Evolutionary conservation across 1,140 invertebrate genomes (phyloP), one percentile per base, ranked within the genome.

Genomic region (Pogonomyrmex barbatus): DNA sequence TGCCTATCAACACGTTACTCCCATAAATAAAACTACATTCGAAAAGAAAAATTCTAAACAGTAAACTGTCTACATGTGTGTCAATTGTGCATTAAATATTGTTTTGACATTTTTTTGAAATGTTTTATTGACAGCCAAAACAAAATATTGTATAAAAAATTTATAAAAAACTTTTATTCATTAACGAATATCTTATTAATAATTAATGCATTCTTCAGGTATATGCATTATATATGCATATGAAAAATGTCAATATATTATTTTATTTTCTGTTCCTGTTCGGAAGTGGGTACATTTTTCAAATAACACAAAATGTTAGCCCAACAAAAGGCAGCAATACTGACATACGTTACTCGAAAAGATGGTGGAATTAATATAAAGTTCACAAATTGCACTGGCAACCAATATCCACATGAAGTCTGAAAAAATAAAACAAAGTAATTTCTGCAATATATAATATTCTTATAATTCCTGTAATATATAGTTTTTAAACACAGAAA

Each of bases 231-330:
- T 76, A 14, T 30, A 58, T 67, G 9, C 54, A 62, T 47, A 30
- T 12, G 39, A 9, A 6, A 30, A 36, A 54, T 24, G 30, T 79
- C 24, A 89, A 3, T 60, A 56, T 10, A n/a, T n/a, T n/a, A 24
- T 24, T 89, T 79, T 52, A 54, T 42, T 36, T 79, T 47, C 8
- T 78, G n/a, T 39, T 60, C 14, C 3, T 45, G 36, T 47, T 84
- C 39, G 52, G 85, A 52, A 60, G 94, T 91, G 77, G 95, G 96
- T 87, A 96, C 95, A 79, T 97, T 93, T 93, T 98, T 98, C 65
- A 97, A 96, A 90, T 96, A 97, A 89, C 97, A 97, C 1, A 98
- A 92, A 85, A 98, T 97, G 90, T 98, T 98, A 30, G 97, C 97
- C 97, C 97, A 98, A 39, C 97, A 94, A 84, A 98, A 97, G 10